These are phyloP conservation scores for Carcharodon carcharias DNA, from an alignment of 2,797 vertebrate species.

Conservation along the genomic window DNA sequence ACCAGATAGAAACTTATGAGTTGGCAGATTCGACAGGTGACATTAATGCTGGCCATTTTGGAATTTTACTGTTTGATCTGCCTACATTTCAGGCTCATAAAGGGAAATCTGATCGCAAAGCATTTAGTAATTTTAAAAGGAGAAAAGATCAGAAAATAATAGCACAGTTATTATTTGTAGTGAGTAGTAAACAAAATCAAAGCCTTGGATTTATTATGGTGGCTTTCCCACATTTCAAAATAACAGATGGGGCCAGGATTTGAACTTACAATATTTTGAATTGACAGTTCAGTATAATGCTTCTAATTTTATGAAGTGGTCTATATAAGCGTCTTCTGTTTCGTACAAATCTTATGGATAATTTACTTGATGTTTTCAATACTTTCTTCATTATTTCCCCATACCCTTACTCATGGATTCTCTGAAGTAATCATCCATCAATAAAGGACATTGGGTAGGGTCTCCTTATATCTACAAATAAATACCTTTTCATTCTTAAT, in stretches of 20 bases:
- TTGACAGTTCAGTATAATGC: neutral
- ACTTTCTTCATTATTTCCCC: neutral
- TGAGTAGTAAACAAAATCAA: neutral
- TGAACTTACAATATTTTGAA: neutral
- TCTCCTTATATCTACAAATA: neutral
- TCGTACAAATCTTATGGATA: neutral
- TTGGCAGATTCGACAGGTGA: neutral
- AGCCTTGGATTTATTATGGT: neutral
- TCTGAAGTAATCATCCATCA: neutral
- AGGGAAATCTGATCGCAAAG: neutral
- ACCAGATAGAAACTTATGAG: neutral
- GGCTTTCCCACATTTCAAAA: neutral
- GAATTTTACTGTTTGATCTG: neutral
- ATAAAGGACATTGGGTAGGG: neutral
- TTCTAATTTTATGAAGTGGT: too few relatives aligned
- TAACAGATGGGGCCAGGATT: neutral
- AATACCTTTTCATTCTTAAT: neutral
- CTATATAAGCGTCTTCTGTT: too few relatives aligned
- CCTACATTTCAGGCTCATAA: neutral
- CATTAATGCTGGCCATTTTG: neutral
- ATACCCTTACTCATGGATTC: neutral
- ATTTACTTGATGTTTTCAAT: neutral
- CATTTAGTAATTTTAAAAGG: neutral
- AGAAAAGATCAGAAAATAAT: neutral
- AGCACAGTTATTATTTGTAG: neutral